Evolutionary conservation across 2,113 vertebrate genomes (phyloP).

Genomic region (Haemorhous mexicanus): DNA sequence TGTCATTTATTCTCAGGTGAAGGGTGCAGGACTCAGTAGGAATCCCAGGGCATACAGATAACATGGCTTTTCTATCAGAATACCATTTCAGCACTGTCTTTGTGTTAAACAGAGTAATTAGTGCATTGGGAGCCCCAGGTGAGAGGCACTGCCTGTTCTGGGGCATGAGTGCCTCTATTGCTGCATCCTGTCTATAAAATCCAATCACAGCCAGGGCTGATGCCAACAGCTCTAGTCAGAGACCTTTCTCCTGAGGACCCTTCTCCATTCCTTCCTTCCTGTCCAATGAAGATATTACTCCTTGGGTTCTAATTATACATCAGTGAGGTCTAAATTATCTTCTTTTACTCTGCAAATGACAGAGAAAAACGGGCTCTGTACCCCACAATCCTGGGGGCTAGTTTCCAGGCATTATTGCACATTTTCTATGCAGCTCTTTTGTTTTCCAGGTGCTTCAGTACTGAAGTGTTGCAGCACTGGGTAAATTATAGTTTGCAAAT

Average conservation of each 20-base stretch:
- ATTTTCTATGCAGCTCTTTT: background rate
- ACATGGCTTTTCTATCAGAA: background rate
- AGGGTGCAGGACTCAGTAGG: background rate
- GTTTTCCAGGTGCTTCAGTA: background rate
- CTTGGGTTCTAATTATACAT: background rate
- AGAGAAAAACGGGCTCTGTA: background rate
- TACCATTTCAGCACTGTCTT: background rate
- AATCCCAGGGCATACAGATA: background rate
- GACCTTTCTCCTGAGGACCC: background rate
- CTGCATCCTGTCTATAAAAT: background rate
- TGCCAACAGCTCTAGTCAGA: background rate
- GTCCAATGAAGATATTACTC: background rate
- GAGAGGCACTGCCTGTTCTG: background rate
- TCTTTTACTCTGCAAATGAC: background rate
- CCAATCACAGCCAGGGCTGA: background rate
- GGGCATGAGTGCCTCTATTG: background rate
- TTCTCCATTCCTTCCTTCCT: background rate
- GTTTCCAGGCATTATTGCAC: background rate
- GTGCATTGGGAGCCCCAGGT: conserved; percentile 38
- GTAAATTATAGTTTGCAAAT: background rate
- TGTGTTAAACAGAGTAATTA: conserved; percentile 36
- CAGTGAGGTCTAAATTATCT: background rate
- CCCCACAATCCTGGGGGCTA: background rate
- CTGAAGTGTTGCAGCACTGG: background rate
- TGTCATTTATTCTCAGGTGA: background rate